A percentile compares a stretch with the other conserved stretches of the same genome.
Conservation (phyloP, 2,113 vertebrate species). For the Ifrita kowaldi region DNA sequence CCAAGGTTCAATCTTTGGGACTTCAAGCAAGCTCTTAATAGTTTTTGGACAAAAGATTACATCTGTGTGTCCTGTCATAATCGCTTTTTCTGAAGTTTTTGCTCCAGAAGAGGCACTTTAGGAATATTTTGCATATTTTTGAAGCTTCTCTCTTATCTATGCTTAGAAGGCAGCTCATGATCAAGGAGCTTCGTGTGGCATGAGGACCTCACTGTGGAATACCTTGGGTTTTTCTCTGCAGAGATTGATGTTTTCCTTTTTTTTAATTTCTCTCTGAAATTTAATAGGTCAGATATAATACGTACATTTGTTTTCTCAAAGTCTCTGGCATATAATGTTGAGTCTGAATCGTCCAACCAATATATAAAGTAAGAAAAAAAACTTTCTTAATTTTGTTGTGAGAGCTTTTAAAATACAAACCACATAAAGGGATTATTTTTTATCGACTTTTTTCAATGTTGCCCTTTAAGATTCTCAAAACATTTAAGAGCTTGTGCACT, state of each 20-base stretch:
- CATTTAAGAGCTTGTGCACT: conserved; percentile 52
- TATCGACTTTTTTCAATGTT: conserved; percentile 54
- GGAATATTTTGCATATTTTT: neutral
- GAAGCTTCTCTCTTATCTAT: neutral
- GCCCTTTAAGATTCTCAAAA: conserved; percentile 64
- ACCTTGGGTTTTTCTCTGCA: neutral
- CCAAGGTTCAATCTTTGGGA: neutral
- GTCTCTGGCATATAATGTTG: neutral
- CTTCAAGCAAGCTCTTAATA: neutral
- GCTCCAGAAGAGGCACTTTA: neutral
- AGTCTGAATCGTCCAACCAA: conserved; percentile 17
- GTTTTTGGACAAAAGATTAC: neutral
- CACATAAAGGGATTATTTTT: conserved; percentile 54
- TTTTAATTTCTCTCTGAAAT: neutral
- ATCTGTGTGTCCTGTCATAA: rapidly evolving
- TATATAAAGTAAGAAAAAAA: neutral
- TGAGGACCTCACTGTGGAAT: neutral
- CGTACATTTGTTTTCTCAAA: neutral
- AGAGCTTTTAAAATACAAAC: conserved; percentile 59
- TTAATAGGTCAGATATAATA: neutral
- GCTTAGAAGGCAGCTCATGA: neutral
- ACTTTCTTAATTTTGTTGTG: conserved; percentile 51
- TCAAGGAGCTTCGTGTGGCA: neutral
- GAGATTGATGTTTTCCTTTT: neutral
- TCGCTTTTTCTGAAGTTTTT: neutral